A percentile compares a stretch with the other conserved stretches of the same genome.
phyloP scores from a whole-genome alignment of 1,140 invertebrate genomes.

The Cherax destructor region DNA sequence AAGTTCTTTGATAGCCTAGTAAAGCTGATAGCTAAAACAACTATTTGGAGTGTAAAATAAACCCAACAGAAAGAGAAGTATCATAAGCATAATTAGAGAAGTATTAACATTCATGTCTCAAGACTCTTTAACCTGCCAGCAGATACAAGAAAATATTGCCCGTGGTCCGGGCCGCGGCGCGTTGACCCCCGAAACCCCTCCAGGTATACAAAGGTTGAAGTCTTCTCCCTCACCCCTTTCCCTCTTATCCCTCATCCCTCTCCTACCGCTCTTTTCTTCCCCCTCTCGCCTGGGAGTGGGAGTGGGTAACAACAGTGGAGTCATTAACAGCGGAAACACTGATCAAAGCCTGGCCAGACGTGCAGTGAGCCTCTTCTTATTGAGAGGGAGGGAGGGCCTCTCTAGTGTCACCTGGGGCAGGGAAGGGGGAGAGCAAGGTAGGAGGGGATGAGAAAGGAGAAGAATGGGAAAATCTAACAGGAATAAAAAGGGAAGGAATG shows the following conservation, averaged over 20 bases:
- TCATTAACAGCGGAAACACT: not conserved
- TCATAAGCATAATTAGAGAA: too few species aligned
- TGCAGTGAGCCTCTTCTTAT: not conserved
- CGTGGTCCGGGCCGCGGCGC: too few species aligned
- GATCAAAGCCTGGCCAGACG: not conserved
- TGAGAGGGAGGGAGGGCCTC: not conserved
- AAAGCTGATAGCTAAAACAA: too few species aligned
- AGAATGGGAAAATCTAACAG: not conserved
- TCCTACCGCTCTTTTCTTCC: not conserved
- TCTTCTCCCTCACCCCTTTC: not conserved
- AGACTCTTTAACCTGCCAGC: too few species aligned
- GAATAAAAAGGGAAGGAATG: not conserved
- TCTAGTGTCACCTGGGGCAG: not conserved
- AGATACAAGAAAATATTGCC: too few species aligned
- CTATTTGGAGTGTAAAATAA: too few species aligned
- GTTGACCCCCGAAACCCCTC: too few species aligned
- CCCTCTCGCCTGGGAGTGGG: not conserved
- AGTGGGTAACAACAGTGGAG: not conserved
- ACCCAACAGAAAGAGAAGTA: too few species aligned
- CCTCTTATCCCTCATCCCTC: not conserved
- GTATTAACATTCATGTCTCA: too few species aligned
- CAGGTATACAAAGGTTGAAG: too few species aligned
- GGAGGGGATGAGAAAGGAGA: not conserved
- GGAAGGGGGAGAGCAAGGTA: not conserved
- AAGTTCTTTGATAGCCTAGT: too few species aligned